phyloP scores from a whole-genome alignment of 2,888 invertebrate species.

The Erebia ligea region DNA sequence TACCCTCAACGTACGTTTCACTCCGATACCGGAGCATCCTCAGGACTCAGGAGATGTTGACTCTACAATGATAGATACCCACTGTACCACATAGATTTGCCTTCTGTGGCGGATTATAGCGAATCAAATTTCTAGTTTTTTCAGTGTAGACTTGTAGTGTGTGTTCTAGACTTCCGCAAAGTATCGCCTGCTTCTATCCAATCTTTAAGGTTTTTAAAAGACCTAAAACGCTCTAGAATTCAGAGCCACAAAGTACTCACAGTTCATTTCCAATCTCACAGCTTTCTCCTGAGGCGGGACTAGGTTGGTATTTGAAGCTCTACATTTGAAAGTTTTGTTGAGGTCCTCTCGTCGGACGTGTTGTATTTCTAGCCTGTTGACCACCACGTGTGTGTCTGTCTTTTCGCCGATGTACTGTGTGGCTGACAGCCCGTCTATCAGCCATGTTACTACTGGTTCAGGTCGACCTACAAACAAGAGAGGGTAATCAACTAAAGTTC shows the following conservation, averaged over 20 bases:
- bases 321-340: constrained; percentile 93
- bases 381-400: constrained; percentile 88
- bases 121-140: no score
- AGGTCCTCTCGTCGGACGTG: constrained; percentile 89
- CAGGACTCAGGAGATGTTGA: no score
- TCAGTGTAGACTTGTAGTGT: no score
- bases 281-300: constrained; percentile 91
- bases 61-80: no score
- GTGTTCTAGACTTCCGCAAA: no score
- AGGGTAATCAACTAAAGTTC: background rate
- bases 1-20: no score
- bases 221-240: no score
- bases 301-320: constrained; percentile 93
- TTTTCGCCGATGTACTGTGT: constrained; percentile 87
- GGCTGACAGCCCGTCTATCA: constrained; percentile 87
- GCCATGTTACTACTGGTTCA: constrained; percentile 91
- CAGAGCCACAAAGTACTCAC: constrained; percentile 82
- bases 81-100: no score
- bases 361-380: constrained; percentile 89
- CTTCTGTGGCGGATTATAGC: no score
- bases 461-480: constrained; percentile 86
- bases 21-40: no score
- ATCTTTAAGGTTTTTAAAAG: no score
- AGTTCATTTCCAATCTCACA: constrained; percentile 90
- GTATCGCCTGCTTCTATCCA: no score